These are phyloP conservation scores for Drosophila limbata DNA, from an alignment of 2,888 invertebrate species.

Conservation along the genomic window DNA sequence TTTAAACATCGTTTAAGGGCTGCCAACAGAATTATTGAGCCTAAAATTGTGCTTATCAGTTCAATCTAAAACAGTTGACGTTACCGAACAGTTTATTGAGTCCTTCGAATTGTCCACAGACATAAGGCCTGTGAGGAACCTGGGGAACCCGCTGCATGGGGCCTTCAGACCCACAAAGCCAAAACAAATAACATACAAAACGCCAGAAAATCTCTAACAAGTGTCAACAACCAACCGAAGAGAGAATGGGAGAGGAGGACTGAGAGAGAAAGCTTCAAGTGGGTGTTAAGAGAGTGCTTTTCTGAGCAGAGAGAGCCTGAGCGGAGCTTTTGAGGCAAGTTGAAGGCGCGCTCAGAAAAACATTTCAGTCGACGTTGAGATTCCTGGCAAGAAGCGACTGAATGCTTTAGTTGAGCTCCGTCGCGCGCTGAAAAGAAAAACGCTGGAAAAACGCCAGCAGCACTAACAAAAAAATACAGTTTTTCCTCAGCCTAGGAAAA, in stretches of 20 bases:
- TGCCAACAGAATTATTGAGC: not conserved
- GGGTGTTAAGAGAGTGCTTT: constrained; percentile 21
- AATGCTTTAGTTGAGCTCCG: constrained; percentile 29
- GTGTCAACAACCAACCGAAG: constrained; percentile 53
- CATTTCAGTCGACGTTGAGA: constrained; percentile 60
- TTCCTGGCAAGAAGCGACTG: constrained; percentile 67
- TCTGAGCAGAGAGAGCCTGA: constrained; percentile 16
- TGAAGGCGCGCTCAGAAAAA: constrained; percentile 50
- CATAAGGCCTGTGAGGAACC: constrained; percentile 24
- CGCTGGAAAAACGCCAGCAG: constrained; percentile 72
- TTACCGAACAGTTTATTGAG: constrained; percentile 57
- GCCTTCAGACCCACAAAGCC: constrained; percentile 31
- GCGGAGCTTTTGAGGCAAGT: constrained; percentile 34
- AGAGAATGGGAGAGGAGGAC: constrained; percentile 17
- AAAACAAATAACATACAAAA: constrained; percentile 42
- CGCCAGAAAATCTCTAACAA: constrained; percentile 70
- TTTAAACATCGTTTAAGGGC: not conserved
- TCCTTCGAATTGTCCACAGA: constrained; percentile 44
- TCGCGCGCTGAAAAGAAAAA: constrained; percentile 50
- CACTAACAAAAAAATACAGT: constrained; percentile 45
- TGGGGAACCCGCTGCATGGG: constrained; percentile 13
- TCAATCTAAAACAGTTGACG: constrained; percentile 50
- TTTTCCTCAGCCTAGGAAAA: constrained; percentile 64
- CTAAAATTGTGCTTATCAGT: constrained; percentile 46
- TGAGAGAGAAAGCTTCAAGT: constrained; percentile 14